Conservation (phyloP, 2,888 invertebrate genomes). For the Ephialtes manifestator region DNA sequence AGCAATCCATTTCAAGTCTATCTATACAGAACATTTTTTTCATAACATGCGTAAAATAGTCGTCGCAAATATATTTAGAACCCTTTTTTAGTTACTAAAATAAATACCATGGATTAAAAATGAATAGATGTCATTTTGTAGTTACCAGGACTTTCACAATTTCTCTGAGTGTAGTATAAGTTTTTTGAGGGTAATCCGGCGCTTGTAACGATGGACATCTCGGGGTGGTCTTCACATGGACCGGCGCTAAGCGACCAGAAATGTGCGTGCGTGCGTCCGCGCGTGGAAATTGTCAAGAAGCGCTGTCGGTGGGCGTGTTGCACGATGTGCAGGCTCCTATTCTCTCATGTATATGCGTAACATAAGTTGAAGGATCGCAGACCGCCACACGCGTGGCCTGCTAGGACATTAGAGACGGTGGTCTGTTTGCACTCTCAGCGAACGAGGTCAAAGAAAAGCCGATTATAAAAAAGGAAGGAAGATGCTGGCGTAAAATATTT, state of each 20-base stretch:
- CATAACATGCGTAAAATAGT: too few relatives aligned
- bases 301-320: slow-evolving; percentile 76
- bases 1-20: too few relatives aligned
- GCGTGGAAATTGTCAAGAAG: slow-evolving; percentile 79
- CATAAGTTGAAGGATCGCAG: slow-evolving; percentile 60
- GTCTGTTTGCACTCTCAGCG: slow-evolving; percentile 62
- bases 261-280: slow-evolving; percentile 53
- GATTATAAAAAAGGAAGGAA: slow-evolving; percentile 38
- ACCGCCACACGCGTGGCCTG: slow-evolving; percentile 52
- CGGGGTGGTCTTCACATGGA: slow-evolving; percentile 50
- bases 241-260: slow-evolving; percentile 54
- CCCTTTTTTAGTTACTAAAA: too few relatives aligned
- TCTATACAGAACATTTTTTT: too few relatives aligned
- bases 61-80: too few relatives aligned
- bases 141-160: too few relatives aligned
- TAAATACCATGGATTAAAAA: too few relatives aligned
- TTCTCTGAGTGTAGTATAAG: too few relatives aligned
- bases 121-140: too few relatives aligned
- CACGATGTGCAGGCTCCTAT: slow-evolving; percentile 41
- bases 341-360: slow-evolving; percentile 22
- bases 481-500: slow-evolving; percentile 29
- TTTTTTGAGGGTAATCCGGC: too few relatives aligned
- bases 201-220: neutral
- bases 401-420: slow-evolving; percentile 60
- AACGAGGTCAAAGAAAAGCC: slow-evolving; percentile 51